A percentile compares a stretch with the other conserved stretches of the same genome.
Evolutionary conservation across 2,113 vertebrate species (phyloP).

Genomic region (Copsychus sechellarum): DNA sequence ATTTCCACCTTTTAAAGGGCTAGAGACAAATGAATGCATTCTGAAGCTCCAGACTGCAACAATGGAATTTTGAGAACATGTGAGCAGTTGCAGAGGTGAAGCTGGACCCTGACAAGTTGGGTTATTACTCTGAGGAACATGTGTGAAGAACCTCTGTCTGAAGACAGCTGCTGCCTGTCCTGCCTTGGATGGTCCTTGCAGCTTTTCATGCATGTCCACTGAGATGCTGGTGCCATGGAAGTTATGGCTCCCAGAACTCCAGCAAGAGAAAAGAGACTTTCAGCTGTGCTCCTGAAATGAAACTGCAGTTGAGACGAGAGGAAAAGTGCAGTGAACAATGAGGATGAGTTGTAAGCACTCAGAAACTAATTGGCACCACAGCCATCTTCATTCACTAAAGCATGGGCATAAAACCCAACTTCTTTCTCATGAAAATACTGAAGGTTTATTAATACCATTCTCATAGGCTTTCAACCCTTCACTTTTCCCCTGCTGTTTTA

Average conservation of each 20-base stretch:
- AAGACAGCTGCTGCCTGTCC: neutral
- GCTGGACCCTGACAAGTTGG: neutral
- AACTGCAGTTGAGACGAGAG: neutral
- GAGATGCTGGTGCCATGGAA: neutral
- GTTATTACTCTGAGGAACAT: rapidly evolving
- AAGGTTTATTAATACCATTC: neutral
- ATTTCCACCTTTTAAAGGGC: neutral
- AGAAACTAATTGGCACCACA: slow-evolving; percentile 5
- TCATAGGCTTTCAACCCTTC: neutral
- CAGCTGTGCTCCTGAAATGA: neutral
- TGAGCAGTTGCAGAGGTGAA: neutral
- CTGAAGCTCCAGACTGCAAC: neutral
- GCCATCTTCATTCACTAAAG: neutral
- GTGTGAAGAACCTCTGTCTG: neutral
- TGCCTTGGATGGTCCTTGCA: rapidly evolving
- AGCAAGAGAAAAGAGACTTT: neutral
- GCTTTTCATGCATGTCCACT: neutral
- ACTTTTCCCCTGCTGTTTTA: neutral
- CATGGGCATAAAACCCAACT: neutral
- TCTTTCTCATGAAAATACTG: neutral
- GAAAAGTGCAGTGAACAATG: neutral
- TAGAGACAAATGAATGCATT: neutral
- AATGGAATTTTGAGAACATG: neutral
- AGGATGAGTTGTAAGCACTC: neutral
- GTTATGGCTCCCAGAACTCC: neutral